These are phyloP conservation scores for Serilophus lunatus DNA, from an alignment of 2,113 vertebrate species.

Conservation along the genomic window DNA sequence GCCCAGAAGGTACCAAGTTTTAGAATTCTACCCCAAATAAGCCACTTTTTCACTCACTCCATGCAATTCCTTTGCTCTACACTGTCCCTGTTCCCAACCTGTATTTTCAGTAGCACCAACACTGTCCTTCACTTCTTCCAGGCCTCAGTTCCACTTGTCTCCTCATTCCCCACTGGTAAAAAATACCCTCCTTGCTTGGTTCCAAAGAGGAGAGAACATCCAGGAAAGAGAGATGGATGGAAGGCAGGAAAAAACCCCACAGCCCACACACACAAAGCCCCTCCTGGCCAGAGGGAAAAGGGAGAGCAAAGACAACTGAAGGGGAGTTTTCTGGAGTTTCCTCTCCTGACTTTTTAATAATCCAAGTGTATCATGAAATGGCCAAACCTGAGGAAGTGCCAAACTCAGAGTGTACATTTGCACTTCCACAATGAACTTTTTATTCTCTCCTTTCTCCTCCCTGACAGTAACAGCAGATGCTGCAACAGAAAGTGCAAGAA, in stretches of 20 bases:
- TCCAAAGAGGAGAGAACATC: not conserved
- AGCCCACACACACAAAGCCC: not conserved
- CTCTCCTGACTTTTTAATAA: not conserved
- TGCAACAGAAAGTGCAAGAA: slow-evolving; percentile 16
- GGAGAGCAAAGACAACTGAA: not conserved
- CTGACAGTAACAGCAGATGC: not conserved
- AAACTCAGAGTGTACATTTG: not conserved
- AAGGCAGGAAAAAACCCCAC: not conserved
- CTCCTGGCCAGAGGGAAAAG: not conserved
- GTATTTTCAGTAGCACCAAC: not conserved
- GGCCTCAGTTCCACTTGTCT: not conserved
- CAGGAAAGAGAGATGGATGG: not conserved
- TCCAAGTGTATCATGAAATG: not conserved
- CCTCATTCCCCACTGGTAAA: not conserved
- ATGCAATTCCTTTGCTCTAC: not conserved
- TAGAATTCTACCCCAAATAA: not conserved
- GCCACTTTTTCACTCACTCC: not conserved
- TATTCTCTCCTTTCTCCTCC: too few relatives aligned
- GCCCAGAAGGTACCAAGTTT: not conserved
- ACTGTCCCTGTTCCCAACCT: not conserved
- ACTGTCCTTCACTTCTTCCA: not conserved
- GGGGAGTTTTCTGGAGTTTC: not conserved
- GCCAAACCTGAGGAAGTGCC: not conserved
- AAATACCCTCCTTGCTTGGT: not conserved
- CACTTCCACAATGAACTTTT: too few relatives aligned